Evolutionary conservation across 2,888 invertebrate genomes (phyloP), one percentile per base, ranked within the genome.

Genomic region (Harmothoe impar): DNA sequence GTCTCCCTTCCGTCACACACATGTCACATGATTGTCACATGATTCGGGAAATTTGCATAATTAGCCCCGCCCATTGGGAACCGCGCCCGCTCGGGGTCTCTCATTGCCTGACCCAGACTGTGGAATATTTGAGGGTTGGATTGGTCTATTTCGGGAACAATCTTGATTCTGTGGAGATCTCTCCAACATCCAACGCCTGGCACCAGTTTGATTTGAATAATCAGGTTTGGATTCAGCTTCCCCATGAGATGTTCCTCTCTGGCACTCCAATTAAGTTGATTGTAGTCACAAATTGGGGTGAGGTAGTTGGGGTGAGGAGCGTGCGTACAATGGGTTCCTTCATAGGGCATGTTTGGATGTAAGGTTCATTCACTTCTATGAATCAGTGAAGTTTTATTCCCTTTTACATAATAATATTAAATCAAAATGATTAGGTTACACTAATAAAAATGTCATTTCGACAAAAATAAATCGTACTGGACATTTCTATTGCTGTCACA

Each of bases 31-130:
- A 62, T 20, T n/a, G 62, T 62, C 62, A 62, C 62, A 15, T 62
- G 62, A 62, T n/a, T 62, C n/a, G 15, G 62, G 23, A n/a, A 20
- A 62, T 62, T 62, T 62, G 62, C 62, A 62, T 62, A 62, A 62
- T 62, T 20, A n/a, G n/a, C 62, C 23, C 62, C n/a, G 23, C 23
- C n/a, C 23, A 20, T 62, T 20, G 54, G 54, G 54, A 54, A 20
- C 54, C 54, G 54, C 10, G 54, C 20, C 54, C 23, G 5, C n/a
- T 15, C 3, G n/a, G n/a, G 62, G 3, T 20, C n/a, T 62, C 62
- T n/a, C 15, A 43, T 43, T 43, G 43, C 43, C 5, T 43, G 5
- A 3, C 10, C 10, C 10, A 7, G 43, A 43, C 43, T 10, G 5
- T 43, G 43, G 43, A 43, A 43, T n/a, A n/a, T 43, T 43, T 43